Evolutionary conservation across 1,140 invertebrate genomes (phyloP), one percentile per base, ranked within the genome.

Genomic region (Halictus rubicundus): DNA sequence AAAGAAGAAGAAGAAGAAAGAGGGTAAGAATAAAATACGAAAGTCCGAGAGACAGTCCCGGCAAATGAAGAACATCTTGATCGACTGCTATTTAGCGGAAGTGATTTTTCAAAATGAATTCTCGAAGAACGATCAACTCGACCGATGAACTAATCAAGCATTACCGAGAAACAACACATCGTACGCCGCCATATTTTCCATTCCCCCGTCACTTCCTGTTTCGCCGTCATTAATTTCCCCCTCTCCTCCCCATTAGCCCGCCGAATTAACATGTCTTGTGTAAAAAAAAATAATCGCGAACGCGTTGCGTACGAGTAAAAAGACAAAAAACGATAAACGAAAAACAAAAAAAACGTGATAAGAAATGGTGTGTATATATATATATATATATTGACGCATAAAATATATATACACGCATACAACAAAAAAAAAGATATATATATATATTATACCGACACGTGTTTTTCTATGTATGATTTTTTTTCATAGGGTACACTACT

Each of bases 401-500:
- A n/a, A n/a, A 49, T 16, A 12, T 4, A 12, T 16, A 12, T 16
- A 12, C 46, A 49, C 16, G 46, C 16, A 4, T 16, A 21, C 6
- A 52, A 52, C 49, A 16, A 14, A 5, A 2, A 52, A 21, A 21
- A 0, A 19, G 8, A n/a, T n/a, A n/a, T n/a, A 57, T 60, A 87
- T 68, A 83, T 85, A 83, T 78, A 81, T 81, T 78, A 74, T 84
- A 85, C 69, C 63, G 71, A 87, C 72, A 84, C 70, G 60, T 87
- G 83, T 83, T 87, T 87, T 88, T 87, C 83, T 86, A 85, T 88
- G 83, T 88, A 85, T 75, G 79, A 54, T 84, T 86, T 78, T 75
- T 83, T 76, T 71, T 78, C 65, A 81, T 85, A 85, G 69, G 61
- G 27, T 81, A 85, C 54, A n/a, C 68, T 76, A 87, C 68, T 78